Percentiles rank a stretch among this genome's conserved stretches.
These are phyloP conservation scores for Puntigrus tetrazona DNA, from an alignment of 2,113 vertebrate species.

Conservation along the genomic window DNA sequence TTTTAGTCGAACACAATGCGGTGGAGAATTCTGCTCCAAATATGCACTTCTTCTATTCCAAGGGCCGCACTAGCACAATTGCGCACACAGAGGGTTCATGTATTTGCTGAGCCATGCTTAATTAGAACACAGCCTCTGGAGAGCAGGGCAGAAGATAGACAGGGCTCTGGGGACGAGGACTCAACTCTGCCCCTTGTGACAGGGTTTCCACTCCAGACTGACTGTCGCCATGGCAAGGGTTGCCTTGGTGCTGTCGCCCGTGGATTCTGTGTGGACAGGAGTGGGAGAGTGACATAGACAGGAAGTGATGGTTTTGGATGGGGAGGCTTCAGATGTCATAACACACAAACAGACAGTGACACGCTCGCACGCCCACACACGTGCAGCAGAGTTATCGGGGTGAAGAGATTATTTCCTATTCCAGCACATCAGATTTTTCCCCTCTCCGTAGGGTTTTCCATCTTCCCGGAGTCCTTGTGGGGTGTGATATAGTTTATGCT, in stretches of 20 bases:
- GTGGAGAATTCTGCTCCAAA: not conserved
- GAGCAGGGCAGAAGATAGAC: constrained; percentile 41
- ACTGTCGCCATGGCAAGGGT: constrained; percentile 44
- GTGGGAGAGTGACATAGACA: constrained; percentile 53
- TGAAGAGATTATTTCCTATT: constrained; percentile 37
- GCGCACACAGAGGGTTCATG: constrained; percentile 7
- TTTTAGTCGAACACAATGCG: constrained; percentile 18
- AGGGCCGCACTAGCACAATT: not conserved
- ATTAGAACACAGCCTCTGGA: constrained; percentile 47
- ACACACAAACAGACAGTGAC: constrained; percentile 40
- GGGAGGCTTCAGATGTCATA: constrained; percentile 43
- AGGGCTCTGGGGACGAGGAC: constrained; percentile 39
- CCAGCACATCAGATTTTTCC: constrained; percentile 35
- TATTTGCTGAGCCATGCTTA: constrained; percentile 51
- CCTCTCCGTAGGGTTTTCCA: constrained; percentile 18
- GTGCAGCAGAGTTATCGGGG: constrained; percentile 1
- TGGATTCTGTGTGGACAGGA: constrained; percentile 22
- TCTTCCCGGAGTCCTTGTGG: not conserved
- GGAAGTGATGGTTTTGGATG: constrained; percentile 47
- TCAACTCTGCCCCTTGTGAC: constrained; percentile 42
- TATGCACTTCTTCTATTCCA: not conserved
- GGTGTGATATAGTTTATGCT: constrained; percentile 21
- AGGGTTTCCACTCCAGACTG: constrained; percentile 41
- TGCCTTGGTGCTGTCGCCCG: constrained; percentile 29
- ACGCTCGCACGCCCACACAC: constrained; percentile 16